Evolutionary conservation across 2,797 vertebrate species (phyloP).

Genomic region (Brachyalestes nurse): DNA sequence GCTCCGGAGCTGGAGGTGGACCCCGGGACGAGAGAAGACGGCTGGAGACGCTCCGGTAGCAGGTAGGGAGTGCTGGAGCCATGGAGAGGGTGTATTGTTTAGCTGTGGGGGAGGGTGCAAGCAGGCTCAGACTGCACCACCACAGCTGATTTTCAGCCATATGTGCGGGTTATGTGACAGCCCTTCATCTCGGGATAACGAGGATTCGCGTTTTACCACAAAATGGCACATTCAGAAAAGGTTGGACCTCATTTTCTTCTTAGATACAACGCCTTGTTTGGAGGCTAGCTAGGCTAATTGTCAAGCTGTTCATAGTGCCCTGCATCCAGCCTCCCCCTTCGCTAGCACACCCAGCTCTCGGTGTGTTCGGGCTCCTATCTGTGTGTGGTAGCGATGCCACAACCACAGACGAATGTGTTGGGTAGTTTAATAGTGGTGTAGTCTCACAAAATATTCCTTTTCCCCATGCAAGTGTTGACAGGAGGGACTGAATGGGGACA

Average conservation of each 20-base stretch:
- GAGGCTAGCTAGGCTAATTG: constrained; percentile 42
- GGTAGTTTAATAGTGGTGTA: background rate
- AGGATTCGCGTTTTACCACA: background rate
- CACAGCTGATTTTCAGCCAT: constrained; percentile 39
- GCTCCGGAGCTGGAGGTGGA: constrained; percentile 47
- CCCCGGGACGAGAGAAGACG: constrained; percentile 47
- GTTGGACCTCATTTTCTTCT: background rate
- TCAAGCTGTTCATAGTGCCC: constrained; percentile 5
- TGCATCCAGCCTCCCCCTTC: background rate
- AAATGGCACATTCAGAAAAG: too few species aligned
- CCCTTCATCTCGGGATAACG: background rate
- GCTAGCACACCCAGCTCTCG: background rate
- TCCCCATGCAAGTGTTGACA: background rate
- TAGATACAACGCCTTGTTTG: background rate
- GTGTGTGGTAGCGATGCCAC: background rate
- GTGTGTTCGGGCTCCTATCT: background rate
- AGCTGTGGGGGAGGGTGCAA: constrained; percentile 75
- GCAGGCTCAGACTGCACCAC: constrained; percentile 5
- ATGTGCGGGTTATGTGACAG: background rate
- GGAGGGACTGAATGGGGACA: background rate
- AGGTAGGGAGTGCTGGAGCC: constrained; percentile 71
- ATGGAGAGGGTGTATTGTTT: constrained; percentile 76
- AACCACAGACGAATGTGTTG: background rate
- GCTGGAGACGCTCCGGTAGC: constrained; percentile 55
- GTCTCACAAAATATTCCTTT: background rate